A percentile compares a stretch with the other conserved stretches of the same genome.
Conservation (phyloP, 1,140 invertebrate genomes). For the Argopecten irradians region DNA sequence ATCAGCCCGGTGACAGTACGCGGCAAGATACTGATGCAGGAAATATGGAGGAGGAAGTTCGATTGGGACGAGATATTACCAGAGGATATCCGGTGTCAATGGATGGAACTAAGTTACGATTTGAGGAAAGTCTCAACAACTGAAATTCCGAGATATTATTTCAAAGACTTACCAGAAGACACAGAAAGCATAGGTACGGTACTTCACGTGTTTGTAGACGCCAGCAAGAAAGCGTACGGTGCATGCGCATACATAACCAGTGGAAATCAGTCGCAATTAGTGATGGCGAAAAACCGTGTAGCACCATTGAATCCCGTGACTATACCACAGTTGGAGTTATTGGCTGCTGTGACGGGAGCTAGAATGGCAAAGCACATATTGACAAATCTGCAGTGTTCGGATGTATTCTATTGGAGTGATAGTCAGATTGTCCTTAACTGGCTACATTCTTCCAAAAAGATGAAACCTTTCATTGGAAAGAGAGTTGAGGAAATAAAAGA, state of each 20-base stretch:
- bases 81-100: too few species aligned
- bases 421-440: conserved; percentile 32
- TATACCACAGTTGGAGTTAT: conserved; percentile 41
- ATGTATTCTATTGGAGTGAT: neutral
- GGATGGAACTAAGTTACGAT: too few species aligned
- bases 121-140: neutral
- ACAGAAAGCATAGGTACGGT: too few species aligned
- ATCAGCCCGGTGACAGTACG: too few species aligned
- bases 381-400: neutral
- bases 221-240: too few species aligned
- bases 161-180: too few species aligned
- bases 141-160: conserved; percentile 39
- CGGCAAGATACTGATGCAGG: too few species aligned
- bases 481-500: too few species aligned
- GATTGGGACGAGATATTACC: too few species aligned
- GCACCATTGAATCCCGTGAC: conserved; percentile 39
- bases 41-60: too few species aligned
- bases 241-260: conserved; percentile 15
- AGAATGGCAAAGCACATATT: conserved; percentile 29
- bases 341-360: too few species aligned
- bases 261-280: neutral
- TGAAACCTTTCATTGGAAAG: neutral
- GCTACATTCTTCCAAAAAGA: neutral
- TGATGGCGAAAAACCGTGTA: conserved; percentile 49
- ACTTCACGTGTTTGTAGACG: conserved; percentile 37